phyloP scores from a whole-genome alignment of 2,113 vertebrate genomes.

The Pristiophorus japonicus region DNA sequence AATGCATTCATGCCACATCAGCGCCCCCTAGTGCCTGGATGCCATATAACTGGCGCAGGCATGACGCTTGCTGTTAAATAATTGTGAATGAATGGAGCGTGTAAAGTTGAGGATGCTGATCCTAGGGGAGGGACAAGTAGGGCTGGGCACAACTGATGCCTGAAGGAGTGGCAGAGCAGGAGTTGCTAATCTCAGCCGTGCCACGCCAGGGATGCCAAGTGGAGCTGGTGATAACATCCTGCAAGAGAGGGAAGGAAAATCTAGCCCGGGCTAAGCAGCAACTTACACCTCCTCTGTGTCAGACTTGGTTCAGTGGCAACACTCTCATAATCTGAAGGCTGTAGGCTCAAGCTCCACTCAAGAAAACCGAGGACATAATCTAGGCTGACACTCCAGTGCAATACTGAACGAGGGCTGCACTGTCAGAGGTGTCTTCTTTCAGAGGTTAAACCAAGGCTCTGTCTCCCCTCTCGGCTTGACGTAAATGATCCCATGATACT shows the following conservation, averaged over 20 bases:
- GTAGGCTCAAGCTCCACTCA: not conserved
- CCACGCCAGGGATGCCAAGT: not conserved
- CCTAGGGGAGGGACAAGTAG: too few relatives aligned
- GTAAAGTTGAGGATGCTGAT: too few relatives aligned
- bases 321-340: not conserved
- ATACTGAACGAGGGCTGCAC: not conserved
- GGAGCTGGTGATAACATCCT: not conserved
- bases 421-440: not conserved
- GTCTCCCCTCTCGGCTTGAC: not conserved
- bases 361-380: not conserved
- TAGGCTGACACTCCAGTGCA: not conserved
- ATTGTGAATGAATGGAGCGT: too few relatives aligned
- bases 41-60: too few relatives aligned
- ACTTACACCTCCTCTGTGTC: not conserved
- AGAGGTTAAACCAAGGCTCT: not conserved
- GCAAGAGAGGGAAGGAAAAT: not conserved
- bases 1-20: too few relatives aligned
- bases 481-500: not conserved
- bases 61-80: too few relatives aligned
- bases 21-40: too few relatives aligned
- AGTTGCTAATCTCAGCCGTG: not conserved
- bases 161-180: not conserved
- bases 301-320: not conserved
- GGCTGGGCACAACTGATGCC: too few relatives aligned
- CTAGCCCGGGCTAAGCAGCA: not conserved